These are phyloP conservation scores for Corythornis vintsioides DNA, from an alignment of 2,113 vertebrate genomes.

Conservation along the genomic window DNA sequence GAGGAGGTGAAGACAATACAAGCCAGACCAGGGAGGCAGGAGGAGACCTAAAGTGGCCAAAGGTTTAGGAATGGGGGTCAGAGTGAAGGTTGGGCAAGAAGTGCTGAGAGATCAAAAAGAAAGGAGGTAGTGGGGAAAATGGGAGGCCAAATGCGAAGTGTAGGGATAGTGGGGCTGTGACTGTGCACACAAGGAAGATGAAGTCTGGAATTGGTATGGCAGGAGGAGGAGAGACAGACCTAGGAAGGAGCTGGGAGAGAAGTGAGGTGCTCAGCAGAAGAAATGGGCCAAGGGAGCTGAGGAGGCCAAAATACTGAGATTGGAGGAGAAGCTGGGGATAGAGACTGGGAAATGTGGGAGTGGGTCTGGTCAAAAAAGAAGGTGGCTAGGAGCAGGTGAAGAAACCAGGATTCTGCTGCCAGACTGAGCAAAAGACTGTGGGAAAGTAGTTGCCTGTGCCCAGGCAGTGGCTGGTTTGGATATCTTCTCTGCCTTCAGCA, in stretches of 20 bases:
- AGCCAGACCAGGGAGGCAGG: not conserved
- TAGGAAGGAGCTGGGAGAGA: not conserved
- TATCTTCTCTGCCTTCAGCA: not conserved
- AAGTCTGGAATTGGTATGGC: not conserved
- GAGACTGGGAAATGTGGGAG: not conserved
- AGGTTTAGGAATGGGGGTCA: not conserved
- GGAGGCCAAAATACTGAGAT: not conserved
- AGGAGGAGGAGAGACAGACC: not conserved
- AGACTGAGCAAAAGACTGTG: not conserved
- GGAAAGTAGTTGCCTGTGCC: not conserved
- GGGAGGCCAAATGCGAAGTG: not conserved
- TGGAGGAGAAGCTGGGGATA: not conserved
- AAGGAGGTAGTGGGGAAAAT: not conserved
- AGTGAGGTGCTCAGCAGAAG: not conserved
- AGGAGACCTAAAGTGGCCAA: not conserved
- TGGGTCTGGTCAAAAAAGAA: not conserved
- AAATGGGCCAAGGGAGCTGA: not conserved
- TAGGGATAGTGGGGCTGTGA: not conserved
- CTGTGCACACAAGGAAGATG: not conserved
- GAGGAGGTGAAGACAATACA: fast-evolving
- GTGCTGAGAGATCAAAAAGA: not conserved
- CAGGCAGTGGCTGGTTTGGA: not conserved
- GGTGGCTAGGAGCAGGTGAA: not conserved
- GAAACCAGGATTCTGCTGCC: not conserved
- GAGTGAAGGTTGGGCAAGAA: not conserved